These are phyloP conservation scores for Syncerus caffer DNA, from an alignment of 2,797 vertebrate genomes.

Conservation along the genomic window DNA sequence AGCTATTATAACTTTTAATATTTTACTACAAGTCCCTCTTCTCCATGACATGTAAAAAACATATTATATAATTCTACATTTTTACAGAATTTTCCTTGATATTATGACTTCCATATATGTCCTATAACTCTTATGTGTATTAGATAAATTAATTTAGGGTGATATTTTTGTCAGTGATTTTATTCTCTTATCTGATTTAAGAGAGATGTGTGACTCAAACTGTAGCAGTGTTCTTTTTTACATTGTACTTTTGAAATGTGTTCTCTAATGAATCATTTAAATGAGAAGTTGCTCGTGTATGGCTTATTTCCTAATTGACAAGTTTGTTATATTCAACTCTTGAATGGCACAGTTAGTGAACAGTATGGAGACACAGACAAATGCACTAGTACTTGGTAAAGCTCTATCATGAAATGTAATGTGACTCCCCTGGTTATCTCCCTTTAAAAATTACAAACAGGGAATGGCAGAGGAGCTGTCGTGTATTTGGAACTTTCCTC, in stretches of 20 bases:
- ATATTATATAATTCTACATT: neutral
- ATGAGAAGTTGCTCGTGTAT: constrained; percentile 33
- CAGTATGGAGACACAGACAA: neutral
- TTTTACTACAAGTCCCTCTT: neutral
- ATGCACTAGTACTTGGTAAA: neutral
- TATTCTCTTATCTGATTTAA: neutral
- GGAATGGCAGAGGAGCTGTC: neutral
- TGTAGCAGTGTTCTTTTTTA: constrained; percentile 1
- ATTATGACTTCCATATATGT: neutral
- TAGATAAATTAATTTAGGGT: constrained; percentile 13
- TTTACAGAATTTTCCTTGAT: neutral
- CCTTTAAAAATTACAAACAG: neutral
- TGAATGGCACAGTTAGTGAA: neutral
- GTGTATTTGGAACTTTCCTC: neutral
- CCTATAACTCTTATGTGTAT: neutral
- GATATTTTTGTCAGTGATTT: neutral
- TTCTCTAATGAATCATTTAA: constrained; percentile 46
- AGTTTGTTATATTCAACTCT: neutral
- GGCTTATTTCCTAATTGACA: constrained; percentile 22
- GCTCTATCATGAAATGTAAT: neutral
- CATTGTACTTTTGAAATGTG: constrained; percentile 6
- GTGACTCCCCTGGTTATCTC: neutral
- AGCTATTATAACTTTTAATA: neutral
- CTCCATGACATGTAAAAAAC: neutral
- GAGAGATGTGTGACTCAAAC: neutral